These are phyloP conservation scores for Herminia tarsipennalis DNA, from an alignment of 2,888 invertebrate species.

Conservation along the genomic window DNA sequence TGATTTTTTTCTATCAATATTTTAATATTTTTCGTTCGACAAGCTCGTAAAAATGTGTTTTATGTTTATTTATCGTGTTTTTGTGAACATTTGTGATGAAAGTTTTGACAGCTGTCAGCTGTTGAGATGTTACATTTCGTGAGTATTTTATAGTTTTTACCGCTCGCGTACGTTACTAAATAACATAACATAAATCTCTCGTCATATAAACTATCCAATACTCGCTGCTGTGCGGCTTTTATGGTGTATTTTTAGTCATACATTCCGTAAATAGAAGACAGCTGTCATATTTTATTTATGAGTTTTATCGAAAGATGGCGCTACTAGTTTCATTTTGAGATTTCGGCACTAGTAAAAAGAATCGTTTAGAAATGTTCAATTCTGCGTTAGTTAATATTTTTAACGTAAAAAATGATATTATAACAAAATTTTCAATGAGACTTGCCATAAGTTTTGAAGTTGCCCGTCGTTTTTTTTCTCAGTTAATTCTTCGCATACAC, in stretches of 20 bases:
- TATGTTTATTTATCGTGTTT: constrained; percentile 59
- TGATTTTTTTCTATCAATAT: constrained; percentile 52
- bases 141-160: constrained; percentile 49
- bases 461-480: too few species aligned
- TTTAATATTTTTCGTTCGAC: constrained; percentile 41
- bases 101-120: constrained; percentile 82
- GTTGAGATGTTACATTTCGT: constrained; percentile 57
- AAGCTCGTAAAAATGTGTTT: constrained; percentile 51
- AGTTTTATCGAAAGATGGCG: constrained; percentile 61
- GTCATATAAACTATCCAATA: constrained; percentile 7
- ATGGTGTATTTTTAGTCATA: constrained; percentile 10
- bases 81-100: constrained; percentile 80
- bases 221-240: neutral
- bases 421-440: too few species aligned
- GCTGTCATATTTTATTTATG: constrained; percentile 50
- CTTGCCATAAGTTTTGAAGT: too few species aligned
- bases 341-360: too few species aligned
- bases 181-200: neutral
- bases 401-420: too few species aligned
- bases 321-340: constrained; percentile 31
- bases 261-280: constrained; percentile 36
- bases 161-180: neutral
- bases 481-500: too few species aligned
- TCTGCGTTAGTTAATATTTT: too few species aligned
- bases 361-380: neutral